These are phyloP conservation scores for Mallateleia sp. DNA, from an alignment of 2,888 invertebrate species.

Conservation along the genomic window DNA sequence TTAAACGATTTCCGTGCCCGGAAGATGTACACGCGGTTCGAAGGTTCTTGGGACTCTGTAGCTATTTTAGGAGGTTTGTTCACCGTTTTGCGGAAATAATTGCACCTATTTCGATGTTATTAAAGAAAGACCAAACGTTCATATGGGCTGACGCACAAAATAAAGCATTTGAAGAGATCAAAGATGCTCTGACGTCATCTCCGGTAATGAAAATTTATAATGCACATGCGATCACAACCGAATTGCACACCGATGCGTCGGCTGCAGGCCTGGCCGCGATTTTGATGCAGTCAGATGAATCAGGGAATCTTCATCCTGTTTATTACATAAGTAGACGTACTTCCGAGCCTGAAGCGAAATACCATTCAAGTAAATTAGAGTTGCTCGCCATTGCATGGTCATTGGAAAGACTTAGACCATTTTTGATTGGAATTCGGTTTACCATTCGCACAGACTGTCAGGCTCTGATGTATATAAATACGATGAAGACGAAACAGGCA, in stretches of 20 bases:
- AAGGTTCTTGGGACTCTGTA: background rate
- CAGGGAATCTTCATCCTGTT: too few relatives aligned
- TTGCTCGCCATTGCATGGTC: background rate
- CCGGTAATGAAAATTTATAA: constrained; percentile 2
- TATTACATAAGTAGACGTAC: background rate
- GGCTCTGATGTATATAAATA: background rate
- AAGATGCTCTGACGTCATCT: background rate
- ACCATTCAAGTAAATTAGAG: background rate
- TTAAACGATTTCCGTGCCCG: background rate
- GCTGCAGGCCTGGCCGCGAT: background rate
- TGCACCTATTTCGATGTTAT: background rate
- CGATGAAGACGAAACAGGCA: background rate
- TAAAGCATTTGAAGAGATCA: background rate
- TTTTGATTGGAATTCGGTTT: background rate
- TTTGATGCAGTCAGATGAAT: background rate
- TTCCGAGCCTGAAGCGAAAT: background rate
- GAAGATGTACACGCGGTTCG: background rate
- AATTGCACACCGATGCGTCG: constrained; percentile 1
- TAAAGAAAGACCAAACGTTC: background rate
- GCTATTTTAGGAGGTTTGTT: constrained; percentile 17
- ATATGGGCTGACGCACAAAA: background rate
- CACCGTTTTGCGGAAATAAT: background rate
- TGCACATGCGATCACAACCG: background rate
- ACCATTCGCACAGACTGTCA: background rate
- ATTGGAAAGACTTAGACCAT: background rate